phyloP scores from a whole-genome alignment of 1,140 invertebrate species.

The Protaetia brevitarsis region DNA sequence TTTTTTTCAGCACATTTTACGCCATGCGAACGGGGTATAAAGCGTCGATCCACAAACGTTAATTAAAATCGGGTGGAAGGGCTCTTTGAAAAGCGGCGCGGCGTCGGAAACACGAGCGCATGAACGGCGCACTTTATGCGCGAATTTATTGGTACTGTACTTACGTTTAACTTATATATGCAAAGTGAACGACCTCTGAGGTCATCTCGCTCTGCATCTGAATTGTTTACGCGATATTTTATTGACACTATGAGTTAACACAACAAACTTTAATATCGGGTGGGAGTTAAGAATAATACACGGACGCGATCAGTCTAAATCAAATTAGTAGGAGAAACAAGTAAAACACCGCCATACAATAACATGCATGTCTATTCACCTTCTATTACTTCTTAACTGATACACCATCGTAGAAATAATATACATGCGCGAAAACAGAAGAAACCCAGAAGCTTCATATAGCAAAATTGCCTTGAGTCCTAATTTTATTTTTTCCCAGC shows the following conservation, averaged over 20 bases:
- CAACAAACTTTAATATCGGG: not conserved
- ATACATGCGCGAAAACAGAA: no score
- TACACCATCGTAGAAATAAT: no score
- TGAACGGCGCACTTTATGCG: not conserved
- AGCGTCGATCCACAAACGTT: not conserved
- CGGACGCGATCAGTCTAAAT: no score
- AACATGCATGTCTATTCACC: no score
- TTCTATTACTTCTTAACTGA: no score
- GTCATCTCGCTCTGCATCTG: not conserved
- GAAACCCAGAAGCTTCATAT: no score
- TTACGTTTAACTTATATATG: not conserved
- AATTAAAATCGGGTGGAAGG: not conserved
- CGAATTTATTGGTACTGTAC: not conserved
- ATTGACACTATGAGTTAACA: slow-evolving; percentile 2
- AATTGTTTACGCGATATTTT: slow-evolving; percentile 4
- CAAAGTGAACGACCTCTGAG: not conserved
- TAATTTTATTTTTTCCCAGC: no score
- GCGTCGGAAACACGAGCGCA: not conserved
- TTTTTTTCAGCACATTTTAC: not conserved
- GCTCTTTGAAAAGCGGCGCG: no score
- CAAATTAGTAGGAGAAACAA: no score
- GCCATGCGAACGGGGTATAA: not conserved
- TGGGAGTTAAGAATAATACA: not conserved
- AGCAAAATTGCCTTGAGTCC: no score
- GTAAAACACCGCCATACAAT: no score